Conservation (phyloP, 2,888 invertebrate species). For the Drosophila falleni region DNA sequence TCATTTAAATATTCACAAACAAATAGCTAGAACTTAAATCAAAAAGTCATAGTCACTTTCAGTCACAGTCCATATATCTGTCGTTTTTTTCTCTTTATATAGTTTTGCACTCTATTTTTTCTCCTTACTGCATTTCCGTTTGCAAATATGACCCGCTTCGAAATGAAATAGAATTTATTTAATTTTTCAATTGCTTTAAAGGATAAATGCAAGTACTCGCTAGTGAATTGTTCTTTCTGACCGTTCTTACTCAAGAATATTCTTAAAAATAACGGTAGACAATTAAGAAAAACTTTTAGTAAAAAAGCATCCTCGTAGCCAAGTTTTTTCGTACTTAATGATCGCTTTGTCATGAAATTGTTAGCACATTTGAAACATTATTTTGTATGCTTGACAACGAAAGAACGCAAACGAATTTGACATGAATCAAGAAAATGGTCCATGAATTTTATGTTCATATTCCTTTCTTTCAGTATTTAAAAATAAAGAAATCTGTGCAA, state of each 20-base stretch:
- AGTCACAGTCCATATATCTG: neutral
- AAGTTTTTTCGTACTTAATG: neutral
- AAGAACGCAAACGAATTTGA: neutral
- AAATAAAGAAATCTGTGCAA: too few relatives aligned
- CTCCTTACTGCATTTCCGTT: too few relatives aligned
- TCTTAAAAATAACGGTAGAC: neutral
- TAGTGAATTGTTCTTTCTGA: neutral
- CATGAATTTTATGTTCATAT: too few relatives aligned
- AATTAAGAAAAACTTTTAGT: neutral
- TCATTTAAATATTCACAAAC: neutral
- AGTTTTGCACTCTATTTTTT: neutral
- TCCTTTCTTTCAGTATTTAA: too few relatives aligned
- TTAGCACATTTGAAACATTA: neutral
- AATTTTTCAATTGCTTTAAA: neutral
- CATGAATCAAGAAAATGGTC: neutral
- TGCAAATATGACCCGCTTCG: neutral
- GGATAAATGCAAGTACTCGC: neutral
- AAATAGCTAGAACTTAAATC: constrained; percentile 4
- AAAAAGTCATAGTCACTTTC: neutral
- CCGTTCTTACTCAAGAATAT: neutral
- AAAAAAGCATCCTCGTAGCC: too few relatives aligned
- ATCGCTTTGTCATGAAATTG: neutral
- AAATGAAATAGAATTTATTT: neutral
- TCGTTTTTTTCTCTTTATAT: neutral
- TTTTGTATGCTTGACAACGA: neutral